Conservation (phyloP, 1,140 invertebrate genomes). For the Lordiphosa stackelbergi region DNA sequence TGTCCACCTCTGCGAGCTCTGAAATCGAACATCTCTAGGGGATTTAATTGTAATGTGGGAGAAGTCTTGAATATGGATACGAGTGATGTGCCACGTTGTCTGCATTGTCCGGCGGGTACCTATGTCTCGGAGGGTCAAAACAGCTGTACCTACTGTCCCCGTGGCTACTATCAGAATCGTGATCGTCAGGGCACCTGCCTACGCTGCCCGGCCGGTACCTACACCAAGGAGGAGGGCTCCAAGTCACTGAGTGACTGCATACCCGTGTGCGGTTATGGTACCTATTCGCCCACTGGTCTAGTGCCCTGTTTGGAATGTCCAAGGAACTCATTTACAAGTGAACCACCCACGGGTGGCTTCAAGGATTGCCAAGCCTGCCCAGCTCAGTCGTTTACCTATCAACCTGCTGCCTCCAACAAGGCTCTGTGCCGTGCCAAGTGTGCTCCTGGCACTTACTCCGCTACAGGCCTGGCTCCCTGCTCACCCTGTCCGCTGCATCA, state of each 20-base stretch:
- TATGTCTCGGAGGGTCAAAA: slow-evolving; percentile 92
- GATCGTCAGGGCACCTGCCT: slow-evolving; percentile 91
- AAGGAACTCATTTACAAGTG: slow-evolving; percentile 91
- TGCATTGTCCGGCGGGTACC: slow-evolving; percentile 96
- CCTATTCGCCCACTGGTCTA: slow-evolving; percentile 95
- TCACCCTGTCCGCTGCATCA: slow-evolving; percentile 95
- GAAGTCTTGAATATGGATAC: slow-evolving; percentile 96
- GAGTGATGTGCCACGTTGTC: slow-evolving; percentile 93
- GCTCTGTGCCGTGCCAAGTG: slow-evolving; percentile 94
- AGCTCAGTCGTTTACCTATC: slow-evolving; percentile 93
- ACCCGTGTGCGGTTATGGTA: slow-evolving; percentile 96
- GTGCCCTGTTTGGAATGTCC: slow-evolving; percentile 97
- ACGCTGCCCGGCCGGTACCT: slow-evolving; percentile 93
- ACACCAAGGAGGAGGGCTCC: slow-evolving; percentile 93
- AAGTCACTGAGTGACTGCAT: slow-evolving; percentile 90
- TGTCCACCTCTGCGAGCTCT: slow-evolving; percentile 93
- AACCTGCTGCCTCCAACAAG: slow-evolving; percentile 90
- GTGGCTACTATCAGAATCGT: slow-evolving; percentile 94
- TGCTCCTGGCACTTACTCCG: slow-evolving; percentile 92
- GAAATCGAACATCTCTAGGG: slow-evolving; percentile 89
- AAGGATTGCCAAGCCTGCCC: slow-evolving; percentile 96
- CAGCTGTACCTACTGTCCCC: slow-evolving; percentile 90
- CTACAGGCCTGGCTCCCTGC: slow-evolving; percentile 96
- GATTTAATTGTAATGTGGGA: slow-evolving; percentile 94
- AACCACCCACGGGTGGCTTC: slow-evolving; percentile 93